Conservation (phyloP, 2,888 invertebrate species). For the Himalopsyche tibetana region DNA sequence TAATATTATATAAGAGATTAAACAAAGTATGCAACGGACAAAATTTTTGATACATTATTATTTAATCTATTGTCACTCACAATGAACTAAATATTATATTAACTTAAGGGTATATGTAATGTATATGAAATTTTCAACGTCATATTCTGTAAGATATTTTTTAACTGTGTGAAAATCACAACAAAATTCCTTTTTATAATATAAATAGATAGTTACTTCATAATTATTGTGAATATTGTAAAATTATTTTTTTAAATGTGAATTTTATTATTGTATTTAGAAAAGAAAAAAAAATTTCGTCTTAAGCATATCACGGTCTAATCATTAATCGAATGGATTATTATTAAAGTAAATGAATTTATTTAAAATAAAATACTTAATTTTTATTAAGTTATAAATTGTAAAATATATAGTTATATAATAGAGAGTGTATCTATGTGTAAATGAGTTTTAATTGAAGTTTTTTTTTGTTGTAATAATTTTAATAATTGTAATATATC, state of each 20-base stretch:
- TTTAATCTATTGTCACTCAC: no score
- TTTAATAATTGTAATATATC: no score
- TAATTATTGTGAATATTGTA: constrained; percentile 51
- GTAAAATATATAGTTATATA: neutral
- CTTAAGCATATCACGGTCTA: constrained; percentile 50
- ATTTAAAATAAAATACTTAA: neutral
- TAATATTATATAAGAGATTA: no score
- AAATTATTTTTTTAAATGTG: constrained; percentile 49
- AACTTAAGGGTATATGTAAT: no score
- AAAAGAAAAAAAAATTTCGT: neutral
- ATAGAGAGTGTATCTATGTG: neutral
- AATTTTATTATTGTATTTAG: constrained; percentile 35
- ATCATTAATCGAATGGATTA: constrained; percentile 33
- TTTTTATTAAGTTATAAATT: neutral
- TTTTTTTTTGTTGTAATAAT: no score
- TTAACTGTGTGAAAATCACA: neutral
- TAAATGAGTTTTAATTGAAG: neutral
- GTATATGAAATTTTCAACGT: no score
- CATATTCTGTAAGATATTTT: no score
- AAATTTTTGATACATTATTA: no score
- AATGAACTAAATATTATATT: no score
- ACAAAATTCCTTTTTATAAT: constrained; percentile 17
- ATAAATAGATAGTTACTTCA: neutral
- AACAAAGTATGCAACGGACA: no score
- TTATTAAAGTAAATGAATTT: neutral